phyloP scores from a whole-genome alignment of 2,113 vertebrate genomes.

The Sterrhoptilus dennistouni region DNA sequence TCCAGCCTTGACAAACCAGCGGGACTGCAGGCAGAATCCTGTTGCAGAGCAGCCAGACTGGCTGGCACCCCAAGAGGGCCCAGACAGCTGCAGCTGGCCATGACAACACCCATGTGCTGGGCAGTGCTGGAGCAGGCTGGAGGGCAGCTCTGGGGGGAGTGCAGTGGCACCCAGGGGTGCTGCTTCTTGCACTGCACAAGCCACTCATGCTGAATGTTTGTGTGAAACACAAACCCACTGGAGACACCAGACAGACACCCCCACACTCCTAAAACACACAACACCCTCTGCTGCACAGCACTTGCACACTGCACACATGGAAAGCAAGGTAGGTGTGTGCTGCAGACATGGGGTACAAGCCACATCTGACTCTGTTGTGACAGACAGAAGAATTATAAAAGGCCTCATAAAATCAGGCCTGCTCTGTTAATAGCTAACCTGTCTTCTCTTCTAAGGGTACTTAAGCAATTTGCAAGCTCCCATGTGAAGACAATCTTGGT shows the following conservation, averaged over 20 bases:
- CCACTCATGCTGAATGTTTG: fast-evolving
- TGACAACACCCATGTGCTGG: conserved; percentile 75
- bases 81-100: conserved; percentile 72
- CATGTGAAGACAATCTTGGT: background rate
- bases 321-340: background rate
- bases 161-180: background rate
- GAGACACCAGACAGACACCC: background rate
- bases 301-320: fast-evolving
- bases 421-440: background rate
- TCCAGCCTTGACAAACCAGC: conserved; percentile 48
- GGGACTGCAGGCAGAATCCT: conserved; percentile 76
- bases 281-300: background rate
- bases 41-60: conserved; percentile 85
- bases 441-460: background rate
- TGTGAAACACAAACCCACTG: background rate
- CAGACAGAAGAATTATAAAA: background rate
- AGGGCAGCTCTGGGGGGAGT: background rate
- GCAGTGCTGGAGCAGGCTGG: background rate
- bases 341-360: background rate
- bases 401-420: background rate
- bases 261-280: background rate
- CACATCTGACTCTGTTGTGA: background rate
- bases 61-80: conserved; percentile 81
- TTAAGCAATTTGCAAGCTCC: background rate
- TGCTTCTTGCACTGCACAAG: background rate